A percentile compares a stretch with the other conserved stretches of the same genome.
These are phyloP conservation scores for Hesperophylax magnus DNA, from an alignment of 1,140 invertebrate genomes.

Conservation along the genomic window DNA sequence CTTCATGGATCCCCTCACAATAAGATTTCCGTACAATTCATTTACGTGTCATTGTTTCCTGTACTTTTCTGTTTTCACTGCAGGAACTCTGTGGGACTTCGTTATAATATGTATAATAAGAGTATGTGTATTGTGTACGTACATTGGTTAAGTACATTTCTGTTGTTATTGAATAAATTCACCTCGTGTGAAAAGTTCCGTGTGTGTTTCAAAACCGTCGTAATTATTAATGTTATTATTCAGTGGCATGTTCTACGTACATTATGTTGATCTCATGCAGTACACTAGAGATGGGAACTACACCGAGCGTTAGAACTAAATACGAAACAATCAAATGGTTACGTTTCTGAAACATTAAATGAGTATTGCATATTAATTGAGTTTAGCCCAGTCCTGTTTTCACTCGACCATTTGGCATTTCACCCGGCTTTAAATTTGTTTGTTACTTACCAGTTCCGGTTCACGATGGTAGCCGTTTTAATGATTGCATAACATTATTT, in stretches of 20 bases:
- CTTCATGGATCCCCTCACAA: neutral
- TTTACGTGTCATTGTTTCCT: slow-evolving; percentile 30
- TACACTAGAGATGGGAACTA: slow-evolving; percentile 6
- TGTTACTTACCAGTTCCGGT: no score
- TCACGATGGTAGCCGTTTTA: no score
- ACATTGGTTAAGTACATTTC: neutral
- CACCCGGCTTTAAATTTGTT: no score
- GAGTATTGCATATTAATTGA: no score
- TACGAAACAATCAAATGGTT: neutral
- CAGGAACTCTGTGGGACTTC: slow-evolving; percentile 28
- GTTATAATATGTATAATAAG: no score
- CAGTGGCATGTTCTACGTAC: slow-evolving; percentile 41
- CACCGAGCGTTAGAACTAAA: neutral
- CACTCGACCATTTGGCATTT: no score
- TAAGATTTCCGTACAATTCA: neutral
- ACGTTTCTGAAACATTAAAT: no score
- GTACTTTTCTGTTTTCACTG: slow-evolving; percentile 10
- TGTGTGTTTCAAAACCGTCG: slow-evolving; percentile 42
- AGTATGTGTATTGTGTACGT: no score
- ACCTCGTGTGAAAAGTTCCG: slow-evolving; percentile 53
- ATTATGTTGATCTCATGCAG: slow-evolving; percentile 31
- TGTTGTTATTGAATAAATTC: slow-evolving; percentile 51
- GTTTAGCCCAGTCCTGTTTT: no score
- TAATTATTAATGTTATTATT: slow-evolving; percentile 52
- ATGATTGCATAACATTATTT: no score